These are phyloP conservation scores for Mycteria americana DNA, from an alignment of 2,797 vertebrate genomes.

Conservation along the genomic window DNA sequence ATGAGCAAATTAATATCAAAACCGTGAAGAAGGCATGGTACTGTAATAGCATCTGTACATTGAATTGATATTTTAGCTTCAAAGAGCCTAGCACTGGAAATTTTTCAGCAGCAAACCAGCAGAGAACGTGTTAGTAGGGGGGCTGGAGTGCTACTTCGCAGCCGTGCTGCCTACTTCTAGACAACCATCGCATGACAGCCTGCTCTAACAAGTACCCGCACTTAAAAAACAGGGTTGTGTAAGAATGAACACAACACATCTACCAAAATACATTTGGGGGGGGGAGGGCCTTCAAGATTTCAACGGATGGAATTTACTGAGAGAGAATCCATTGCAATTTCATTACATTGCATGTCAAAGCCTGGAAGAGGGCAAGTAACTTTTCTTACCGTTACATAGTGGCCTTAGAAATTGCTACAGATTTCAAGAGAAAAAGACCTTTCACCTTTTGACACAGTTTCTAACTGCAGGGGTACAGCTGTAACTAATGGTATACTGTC, in stretches of 20 bases:
- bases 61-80: background rate
- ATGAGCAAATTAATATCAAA: background rate
- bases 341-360: background rate
- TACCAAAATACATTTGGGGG: background rate
- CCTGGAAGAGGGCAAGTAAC: background rate
- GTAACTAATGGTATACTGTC: accelerated
- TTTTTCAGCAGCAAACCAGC: background rate
- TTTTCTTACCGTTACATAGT: background rate
- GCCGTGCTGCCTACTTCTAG: background rate
- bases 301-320: background rate
- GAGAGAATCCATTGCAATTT: background rate
- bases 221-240: background rate
- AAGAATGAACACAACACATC: background rate
- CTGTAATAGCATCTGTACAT: background rate
- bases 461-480: background rate
- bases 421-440: background rate
- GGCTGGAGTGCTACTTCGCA: background rate
- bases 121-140: background rate
- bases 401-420: background rate
- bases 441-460: background rate
- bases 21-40: background rate
- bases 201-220: background rate
- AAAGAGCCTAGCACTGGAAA: background rate
- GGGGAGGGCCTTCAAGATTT: background rate
- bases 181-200: background rate